Percentiles rank a stretch among this genome's conserved stretches.
phyloP scores from a whole-genome alignment of 2,888 invertebrate species.

The Meganola albula region DNA sequence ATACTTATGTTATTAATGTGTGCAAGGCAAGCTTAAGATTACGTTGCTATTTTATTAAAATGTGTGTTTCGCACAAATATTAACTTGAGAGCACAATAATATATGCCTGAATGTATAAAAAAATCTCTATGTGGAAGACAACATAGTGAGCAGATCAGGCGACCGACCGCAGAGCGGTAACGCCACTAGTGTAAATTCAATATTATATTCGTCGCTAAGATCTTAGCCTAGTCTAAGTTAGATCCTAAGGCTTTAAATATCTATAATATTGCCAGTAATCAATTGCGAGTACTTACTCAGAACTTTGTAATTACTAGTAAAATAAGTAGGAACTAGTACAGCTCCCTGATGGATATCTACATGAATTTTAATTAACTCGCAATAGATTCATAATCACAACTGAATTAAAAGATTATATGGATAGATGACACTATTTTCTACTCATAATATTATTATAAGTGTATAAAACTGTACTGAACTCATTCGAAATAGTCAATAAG shows the following conservation, averaged over 20 bases:
- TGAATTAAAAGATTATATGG: slow-evolving; percentile 23
- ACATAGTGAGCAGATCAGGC: slow-evolving; percentile 62
- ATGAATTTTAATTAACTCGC: slow-evolving; percentile 19
- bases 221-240: slow-evolving; percentile 35
- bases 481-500: slow-evolving; percentile 39
- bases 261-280: slow-evolving; percentile 19
- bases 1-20: slow-evolving; percentile 31
- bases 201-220: slow-evolving; percentile 40
- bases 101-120: slow-evolving; percentile 51
- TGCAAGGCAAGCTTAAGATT: slow-evolving; percentile 38
- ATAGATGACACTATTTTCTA: slow-evolving; percentile 31
- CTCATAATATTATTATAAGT: slow-evolving; percentile 31
- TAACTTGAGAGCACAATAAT: slow-evolving; percentile 52
- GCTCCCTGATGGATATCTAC: slow-evolving; percentile 24
- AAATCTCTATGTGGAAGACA: slow-evolving; percentile 67
- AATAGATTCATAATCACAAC: slow-evolving; percentile 18
- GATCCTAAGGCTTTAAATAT: slow-evolving; percentile 30
- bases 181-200: slow-evolving; percentile 49
- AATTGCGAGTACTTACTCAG: slow-evolving; percentile 14
- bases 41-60: slow-evolving; percentile 33
- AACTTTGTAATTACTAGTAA: slow-evolving; percentile 5
- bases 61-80: slow-evolving; percentile 57
- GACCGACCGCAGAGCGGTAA: slow-evolving; percentile 32
- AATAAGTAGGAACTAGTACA: slow-evolving; percentile 9
- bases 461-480: slow-evolving; percentile 46